Evolutionary conservation across 1,140 invertebrate species (phyloP).

Genomic region (Pseudobourletiella spinata): DNA sequence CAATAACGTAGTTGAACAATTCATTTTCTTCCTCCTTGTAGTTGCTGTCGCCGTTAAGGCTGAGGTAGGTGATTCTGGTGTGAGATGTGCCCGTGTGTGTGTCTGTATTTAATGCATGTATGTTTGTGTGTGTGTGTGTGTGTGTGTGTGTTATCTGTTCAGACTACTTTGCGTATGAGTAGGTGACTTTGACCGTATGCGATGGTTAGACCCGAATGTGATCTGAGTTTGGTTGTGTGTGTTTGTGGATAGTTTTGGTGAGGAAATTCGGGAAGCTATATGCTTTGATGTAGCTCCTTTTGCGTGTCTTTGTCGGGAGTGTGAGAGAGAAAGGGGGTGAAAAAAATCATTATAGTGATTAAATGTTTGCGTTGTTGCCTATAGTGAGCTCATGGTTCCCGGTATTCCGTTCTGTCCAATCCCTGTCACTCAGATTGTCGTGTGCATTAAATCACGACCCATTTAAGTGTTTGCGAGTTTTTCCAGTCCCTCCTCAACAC

Average conservation of each 20-base stretch:
- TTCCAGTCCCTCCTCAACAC: no score
- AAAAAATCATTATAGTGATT: slow-evolving; percentile 7
- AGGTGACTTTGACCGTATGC: no score
- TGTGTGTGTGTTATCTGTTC: no score
- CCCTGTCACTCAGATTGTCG: slow-evolving; percentile 11
- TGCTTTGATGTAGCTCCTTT: no score
- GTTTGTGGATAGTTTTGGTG: no score
- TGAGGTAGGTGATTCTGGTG: no score
- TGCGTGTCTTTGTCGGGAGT: no score
- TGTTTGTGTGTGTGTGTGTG: not conserved
- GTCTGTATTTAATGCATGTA: not conserved
- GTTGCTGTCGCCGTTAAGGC: no score
- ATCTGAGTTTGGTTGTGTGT: no score
- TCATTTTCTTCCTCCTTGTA: not conserved
- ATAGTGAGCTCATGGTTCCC: not conserved
- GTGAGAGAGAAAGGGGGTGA: not conserved
- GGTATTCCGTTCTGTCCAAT: slow-evolving; percentile 9
- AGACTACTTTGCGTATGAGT: no score
- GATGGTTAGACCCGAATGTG: no score
- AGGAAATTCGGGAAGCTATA: no score
- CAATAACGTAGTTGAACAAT: not conserved
- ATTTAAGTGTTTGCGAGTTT: slow-evolving; percentile 6
- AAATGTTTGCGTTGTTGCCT: not conserved
- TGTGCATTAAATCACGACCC: slow-evolving; percentile 14
- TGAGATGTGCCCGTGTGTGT: not conserved